Conservation (phyloP, 1,140 invertebrate genomes). For the Caenorhabditis tropicalis region DNA sequence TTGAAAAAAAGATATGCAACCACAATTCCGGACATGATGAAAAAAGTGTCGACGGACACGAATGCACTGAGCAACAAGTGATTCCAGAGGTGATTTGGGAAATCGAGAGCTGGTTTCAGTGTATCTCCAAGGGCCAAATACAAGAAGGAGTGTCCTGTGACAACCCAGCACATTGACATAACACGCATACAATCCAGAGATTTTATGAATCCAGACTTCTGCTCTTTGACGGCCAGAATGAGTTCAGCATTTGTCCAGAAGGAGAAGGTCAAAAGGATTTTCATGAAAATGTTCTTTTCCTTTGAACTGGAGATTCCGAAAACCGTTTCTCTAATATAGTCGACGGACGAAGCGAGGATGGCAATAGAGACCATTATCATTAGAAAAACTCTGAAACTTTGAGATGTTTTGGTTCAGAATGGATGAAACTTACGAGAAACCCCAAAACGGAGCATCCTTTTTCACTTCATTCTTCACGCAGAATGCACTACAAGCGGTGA, state of each 20-base stretch:
- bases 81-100: slow-evolving; percentile 27
- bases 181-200: slow-evolving; percentile 71
- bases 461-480: not conserved
- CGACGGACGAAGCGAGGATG: not conserved
- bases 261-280: not conserved
- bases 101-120: not conserved
- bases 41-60: slow-evolving; percentile 55
- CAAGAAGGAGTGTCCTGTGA: slow-evolving; percentile 64
- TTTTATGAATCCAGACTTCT: slow-evolving; percentile 20
- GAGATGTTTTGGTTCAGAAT: not conserved
- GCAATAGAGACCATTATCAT: not conserved
- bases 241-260: not conserved
- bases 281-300: slow-evolving; percentile 16
- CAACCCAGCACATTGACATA: slow-evolving; percentile 72
- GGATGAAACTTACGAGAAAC: not conserved
- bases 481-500: not conserved
- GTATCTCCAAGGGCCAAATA: not conserved
- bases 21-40: slow-evolving; percentile 48
- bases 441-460: not conserved
- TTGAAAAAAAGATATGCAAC: slow-evolving; percentile 54
- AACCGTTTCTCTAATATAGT: not conserved
- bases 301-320: not conserved
- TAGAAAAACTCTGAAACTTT: not conserved
- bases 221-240: not conserved
- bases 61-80: slow-evolving; percentile 44